Percentiles rank a stretch among this genome's conserved stretches.
Evolutionary conservation across 92 coral and sea anemone species (phyloP).

Genomic region (Umimayanthus kanabou): DNA sequence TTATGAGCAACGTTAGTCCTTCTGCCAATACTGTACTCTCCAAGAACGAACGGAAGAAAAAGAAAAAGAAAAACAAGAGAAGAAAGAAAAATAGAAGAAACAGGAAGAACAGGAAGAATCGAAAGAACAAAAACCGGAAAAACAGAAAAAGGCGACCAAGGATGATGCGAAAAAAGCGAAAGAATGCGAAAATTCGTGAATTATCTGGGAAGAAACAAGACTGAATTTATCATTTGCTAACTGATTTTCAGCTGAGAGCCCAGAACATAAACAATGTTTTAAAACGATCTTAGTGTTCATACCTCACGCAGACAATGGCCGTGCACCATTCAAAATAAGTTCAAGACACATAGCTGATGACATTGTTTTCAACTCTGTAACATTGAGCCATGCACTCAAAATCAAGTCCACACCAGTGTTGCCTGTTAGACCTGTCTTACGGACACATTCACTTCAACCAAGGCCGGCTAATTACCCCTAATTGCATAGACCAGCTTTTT

Average conservation of each 20-base stretch:
- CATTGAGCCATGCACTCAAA: too few species aligned
- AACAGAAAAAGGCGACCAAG: slow-evolving; percentile 4
- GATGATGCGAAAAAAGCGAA: neutral
- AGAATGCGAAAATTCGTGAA: neutral
- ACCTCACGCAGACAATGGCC: too few species aligned
- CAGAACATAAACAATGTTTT: neutral
- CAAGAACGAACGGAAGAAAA: slow-evolving; percentile 3
- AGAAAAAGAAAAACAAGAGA: slow-evolving; percentile 21
- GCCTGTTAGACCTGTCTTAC: too few species aligned
- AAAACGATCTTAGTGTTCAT: neutral
- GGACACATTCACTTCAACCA: too few species aligned
- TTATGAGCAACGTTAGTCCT: neutral
- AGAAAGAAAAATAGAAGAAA: slow-evolving; percentile 18
- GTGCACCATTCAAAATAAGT: too few species aligned
- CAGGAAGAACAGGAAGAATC: slow-evolving; percentile 23
- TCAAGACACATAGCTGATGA: too few species aligned
- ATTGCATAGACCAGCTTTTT: too few species aligned
- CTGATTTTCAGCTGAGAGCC: neutral
- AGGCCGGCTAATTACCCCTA: too few species aligned
- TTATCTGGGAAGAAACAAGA: neutral
- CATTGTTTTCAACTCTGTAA: too few species aligned
- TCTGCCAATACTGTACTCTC: neutral
- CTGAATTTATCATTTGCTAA: neutral
- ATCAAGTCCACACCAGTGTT: too few species aligned
- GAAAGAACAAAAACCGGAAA: slow-evolving; percentile 30